Base-by-base conservation (phyloP, 2,113 vertebrate species). In the Tachycineta bicolor region DNA sequence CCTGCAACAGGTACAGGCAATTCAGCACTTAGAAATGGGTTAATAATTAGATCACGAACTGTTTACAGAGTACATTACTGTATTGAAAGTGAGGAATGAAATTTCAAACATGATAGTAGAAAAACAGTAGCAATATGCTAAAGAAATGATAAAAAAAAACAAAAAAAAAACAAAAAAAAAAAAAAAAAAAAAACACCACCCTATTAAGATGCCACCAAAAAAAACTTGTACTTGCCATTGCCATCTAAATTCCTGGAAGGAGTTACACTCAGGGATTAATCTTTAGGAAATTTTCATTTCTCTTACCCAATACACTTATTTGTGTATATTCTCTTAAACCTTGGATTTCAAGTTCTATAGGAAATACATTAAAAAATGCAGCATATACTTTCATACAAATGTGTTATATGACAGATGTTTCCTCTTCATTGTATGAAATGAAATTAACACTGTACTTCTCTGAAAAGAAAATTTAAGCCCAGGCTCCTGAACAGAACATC, bases 401-500 rank as follows among this genome's bases (percentile, higher is more conserved):
- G 59, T 84, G 24, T 78, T 87, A 26, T 28, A 58, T 31, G 58
- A 62, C 63, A 93, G 63, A 84, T 89, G 43, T 84, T 96, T 81
- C 39, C 47, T 93, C 53, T 62, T 93, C 6, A 0, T 88, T 82
- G 23, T 58, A 43, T 46, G 68, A 82, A n/a, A 84, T 49, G 20
- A 82, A 95, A 94, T 77, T 43, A 71, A 68, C 46, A 81, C 11
- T 81, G 5, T 49, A 43, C 9, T 78, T 63, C 22, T 83, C 49
- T 44, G 49, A 63, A 71, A 73, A 83, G 37, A 85, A 91, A 83
- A 82, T 55, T 80, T 41, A 71, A 89, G 34, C 41, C 52, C 41
- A 95, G 55, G 18, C 5, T 89, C 55, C 65, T 83, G 62, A 94
- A 65, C 37, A 69, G 74, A 97, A 96, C 89, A 95, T 94, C 87